Conservation (phyloP, 2,113 vertebrate genomes). For the Chionodraco myersi region DNA sequence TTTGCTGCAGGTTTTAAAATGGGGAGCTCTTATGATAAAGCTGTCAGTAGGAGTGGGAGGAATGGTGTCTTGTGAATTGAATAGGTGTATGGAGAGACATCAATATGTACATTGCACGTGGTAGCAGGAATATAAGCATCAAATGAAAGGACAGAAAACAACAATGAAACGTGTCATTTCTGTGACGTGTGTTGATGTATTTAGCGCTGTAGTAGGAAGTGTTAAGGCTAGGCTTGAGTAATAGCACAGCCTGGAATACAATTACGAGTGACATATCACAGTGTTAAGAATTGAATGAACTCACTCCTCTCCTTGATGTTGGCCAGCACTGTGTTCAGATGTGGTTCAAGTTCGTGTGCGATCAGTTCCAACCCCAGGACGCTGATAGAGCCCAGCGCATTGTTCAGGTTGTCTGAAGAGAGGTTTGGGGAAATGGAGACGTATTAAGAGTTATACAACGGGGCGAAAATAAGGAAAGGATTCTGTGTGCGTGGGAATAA, state of each 20-base stretch:
- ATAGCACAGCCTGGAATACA: neutral
- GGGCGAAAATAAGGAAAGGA: neutral
- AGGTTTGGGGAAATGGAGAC: neutral
- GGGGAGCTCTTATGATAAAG: neutral
- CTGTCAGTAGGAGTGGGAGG: constrained; percentile 11
- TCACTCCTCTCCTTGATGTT: constrained; percentile 74
- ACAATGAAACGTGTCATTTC: neutral
- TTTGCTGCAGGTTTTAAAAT: constrained; percentile 8
- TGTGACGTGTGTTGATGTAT: neutral
- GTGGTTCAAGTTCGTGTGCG: constrained; percentile 79
- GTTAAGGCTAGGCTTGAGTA: too few species aligned
- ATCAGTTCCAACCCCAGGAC: constrained; percentile 80
- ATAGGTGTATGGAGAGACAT: neutral
- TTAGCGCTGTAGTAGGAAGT: neutral
- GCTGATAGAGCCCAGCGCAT: constrained; percentile 78
- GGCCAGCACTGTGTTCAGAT: constrained; percentile 77
- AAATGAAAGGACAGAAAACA: constrained; percentile 5
- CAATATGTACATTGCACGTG: constrained; percentile 30
- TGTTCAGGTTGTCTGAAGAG: constrained; percentile 73
- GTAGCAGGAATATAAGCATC: neutral
- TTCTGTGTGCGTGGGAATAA: neutral
- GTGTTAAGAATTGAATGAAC: constrained; percentile 31
- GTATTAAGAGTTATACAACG: neutral
- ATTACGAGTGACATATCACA: neutral
- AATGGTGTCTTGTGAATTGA: neutral